These are phyloP conservation scores for Tachina grossa DNA, from an alignment of 2,888 invertebrate species.

Conservation along the genomic window DNA sequence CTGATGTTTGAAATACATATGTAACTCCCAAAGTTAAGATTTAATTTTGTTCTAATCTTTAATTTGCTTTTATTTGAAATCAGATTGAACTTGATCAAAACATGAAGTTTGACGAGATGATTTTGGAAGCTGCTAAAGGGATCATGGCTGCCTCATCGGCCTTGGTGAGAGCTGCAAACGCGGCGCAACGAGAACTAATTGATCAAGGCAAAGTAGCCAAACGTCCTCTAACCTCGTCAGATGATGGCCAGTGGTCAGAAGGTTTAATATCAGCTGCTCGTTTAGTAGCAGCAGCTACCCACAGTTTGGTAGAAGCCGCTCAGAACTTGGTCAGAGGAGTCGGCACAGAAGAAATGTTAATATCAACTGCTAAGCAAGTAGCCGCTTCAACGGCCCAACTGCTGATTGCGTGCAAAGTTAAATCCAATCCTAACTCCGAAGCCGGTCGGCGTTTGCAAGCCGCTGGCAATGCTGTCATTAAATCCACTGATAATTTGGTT, in stretches of 20 bases:
- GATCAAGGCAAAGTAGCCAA: constrained; percentile 94
- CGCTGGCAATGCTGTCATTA: constrained; percentile 98
- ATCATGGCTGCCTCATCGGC: constrained; percentile 99
- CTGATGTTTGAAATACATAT: no score
- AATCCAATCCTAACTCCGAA: constrained; percentile 97
- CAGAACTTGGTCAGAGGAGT: constrained; percentile 97
- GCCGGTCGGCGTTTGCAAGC: constrained; percentile 95
- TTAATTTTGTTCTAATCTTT: constrained; percentile 2
- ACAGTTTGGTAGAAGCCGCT: constrained; percentile 98
- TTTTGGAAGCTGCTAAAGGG: constrained; percentile 98
- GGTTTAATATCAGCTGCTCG: constrained; percentile 97
- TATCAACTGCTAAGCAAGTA: constrained; percentile 97
- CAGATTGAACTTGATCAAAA: constrained; percentile 88
- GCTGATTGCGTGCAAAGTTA: constrained; percentile 99
- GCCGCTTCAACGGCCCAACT: constrained; percentile 98
- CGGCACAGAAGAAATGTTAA: constrained; percentile 96
- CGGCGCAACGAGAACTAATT: constrained; percentile 97
- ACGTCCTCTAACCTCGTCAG: constrained; percentile 92
- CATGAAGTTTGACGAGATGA: constrained; percentile 99
- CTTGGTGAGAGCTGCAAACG: constrained; percentile 97
- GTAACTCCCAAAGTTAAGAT: neutral
- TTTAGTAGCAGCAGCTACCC: constrained; percentile 98
- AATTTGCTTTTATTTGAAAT: constrained; percentile 9
- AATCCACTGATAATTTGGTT: constrained; percentile 98
- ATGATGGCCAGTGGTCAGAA: constrained; percentile 99